Conservation (phyloP, 2,888 invertebrate species). For the Leucozona laternaria region DNA sequence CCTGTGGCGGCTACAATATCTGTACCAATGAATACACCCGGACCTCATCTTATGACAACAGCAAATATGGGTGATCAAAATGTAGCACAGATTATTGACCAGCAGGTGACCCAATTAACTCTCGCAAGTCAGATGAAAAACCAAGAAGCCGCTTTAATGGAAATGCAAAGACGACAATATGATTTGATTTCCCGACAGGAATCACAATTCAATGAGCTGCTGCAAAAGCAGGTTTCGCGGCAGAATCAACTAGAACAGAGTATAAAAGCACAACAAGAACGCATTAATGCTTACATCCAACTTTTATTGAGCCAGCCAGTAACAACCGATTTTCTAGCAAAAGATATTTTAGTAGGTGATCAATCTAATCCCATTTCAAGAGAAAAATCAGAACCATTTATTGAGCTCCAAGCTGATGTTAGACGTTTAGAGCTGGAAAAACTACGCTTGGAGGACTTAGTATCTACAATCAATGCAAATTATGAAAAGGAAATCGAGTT, state of each 20-base stretch:
- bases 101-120: constrained; percentile 82
- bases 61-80: constrained; percentile 80
- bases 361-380: not conserved
- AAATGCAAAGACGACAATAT: constrained; percentile 83
- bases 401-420: constrained; percentile 80
- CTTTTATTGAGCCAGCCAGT: constrained; percentile 81
- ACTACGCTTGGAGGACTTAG: constrained; percentile 82
- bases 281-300: constrained; percentile 82
- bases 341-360: constrained; percentile 5
- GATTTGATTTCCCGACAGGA: constrained; percentile 81
- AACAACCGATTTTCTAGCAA: not conserved
- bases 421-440: constrained; percentile 82
- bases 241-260: constrained; percentile 82
- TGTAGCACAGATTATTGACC: constrained; percentile 79
- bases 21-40: not conserved
- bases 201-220: constrained; percentile 80
- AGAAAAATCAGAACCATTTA: constrained; percentile 62
- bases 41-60: constrained; percentile 79
- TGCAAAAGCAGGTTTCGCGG: constrained; percentile 82
- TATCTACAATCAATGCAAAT: constrained; percentile 82
- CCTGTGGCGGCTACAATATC: not conserved
- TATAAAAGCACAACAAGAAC: constrained; percentile 82
- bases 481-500: constrained; percentile 83
- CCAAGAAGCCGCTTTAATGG: constrained; percentile 81
- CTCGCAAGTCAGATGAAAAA: constrained; percentile 82